Percentiles rank a stretch among this genome's conserved stretches.
phyloP scores from a whole-genome alignment of 2,113 vertebrate species.

The Catharus bicknelli region DNA sequence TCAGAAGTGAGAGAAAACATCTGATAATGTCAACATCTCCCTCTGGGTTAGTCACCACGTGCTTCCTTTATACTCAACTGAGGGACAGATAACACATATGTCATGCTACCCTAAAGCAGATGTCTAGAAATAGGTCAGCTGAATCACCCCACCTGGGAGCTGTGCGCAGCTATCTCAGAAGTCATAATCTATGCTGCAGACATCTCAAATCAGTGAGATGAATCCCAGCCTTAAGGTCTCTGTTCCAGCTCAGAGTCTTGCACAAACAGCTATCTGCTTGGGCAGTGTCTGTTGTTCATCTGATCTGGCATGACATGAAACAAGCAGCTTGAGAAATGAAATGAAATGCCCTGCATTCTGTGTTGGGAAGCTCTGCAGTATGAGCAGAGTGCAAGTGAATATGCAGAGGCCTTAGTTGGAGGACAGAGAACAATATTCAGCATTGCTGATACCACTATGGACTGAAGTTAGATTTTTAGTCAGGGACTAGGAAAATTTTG shows the following conservation, averaged over 20 bases:
- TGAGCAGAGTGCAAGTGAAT: not conserved
- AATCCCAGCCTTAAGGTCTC: slow-evolving; percentile 28
- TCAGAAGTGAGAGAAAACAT: not conserved
- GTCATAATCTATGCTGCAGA: slow-evolving; percentile 1
- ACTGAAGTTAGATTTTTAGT: not conserved
- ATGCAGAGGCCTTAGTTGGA: not conserved
- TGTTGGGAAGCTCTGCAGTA: not conserved
- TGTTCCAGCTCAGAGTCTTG: slow-evolving; percentile 11
- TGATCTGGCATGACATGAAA: slow-evolving; percentile 62
- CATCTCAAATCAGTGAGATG: slow-evolving; percentile 37
- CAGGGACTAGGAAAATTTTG: not conserved
- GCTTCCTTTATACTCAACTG: not conserved
- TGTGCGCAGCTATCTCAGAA: slow-evolving; percentile 15
- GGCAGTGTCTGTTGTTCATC: slow-evolving; percentile 42
- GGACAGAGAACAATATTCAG: not conserved
- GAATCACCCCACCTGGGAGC: slow-evolving; percentile 22
- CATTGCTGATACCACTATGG: not conserved
- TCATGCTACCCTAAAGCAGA: slow-evolving; percentile 27
- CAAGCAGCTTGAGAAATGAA: slow-evolving; percentile 3
- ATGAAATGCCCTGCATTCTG: not conserved
- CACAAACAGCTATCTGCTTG: slow-evolving; percentile 16
- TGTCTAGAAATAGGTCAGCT: slow-evolving; percentile 56
- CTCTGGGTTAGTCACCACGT: not conserved
- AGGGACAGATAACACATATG: not conserved
- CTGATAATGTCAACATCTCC: not conserved